phyloP scores from a whole-genome alignment of 2,797 vertebrate genomes.

The Botia almorhae region DNA sequence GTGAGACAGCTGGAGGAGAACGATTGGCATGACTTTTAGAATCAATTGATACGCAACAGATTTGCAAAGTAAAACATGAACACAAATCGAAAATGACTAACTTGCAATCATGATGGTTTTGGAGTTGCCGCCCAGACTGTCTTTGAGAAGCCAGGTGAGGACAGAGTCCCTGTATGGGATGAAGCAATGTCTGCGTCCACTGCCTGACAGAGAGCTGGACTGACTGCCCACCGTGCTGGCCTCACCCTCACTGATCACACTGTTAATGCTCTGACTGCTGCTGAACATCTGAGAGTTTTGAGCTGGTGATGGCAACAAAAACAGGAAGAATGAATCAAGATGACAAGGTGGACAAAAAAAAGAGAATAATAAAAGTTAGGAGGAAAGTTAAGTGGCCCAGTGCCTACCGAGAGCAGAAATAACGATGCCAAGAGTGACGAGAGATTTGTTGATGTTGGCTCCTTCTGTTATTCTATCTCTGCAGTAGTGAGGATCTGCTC shows the following conservation, averaged over 20 bases:
- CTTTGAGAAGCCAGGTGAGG: slow-evolving; percentile 97
- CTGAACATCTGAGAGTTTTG: slow-evolving; percentile 96
- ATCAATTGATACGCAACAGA: background rate
- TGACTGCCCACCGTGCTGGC: slow-evolving; percentile 76
- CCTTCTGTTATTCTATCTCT: slow-evolving; percentile 94
- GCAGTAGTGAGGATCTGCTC: slow-evolving; percentile 94
- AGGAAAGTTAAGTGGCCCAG: too few relatives aligned
- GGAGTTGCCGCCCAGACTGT: slow-evolving; percentile 97
- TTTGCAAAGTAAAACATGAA: background rate
- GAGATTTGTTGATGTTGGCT: slow-evolving; percentile 97
- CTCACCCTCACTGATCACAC: slow-evolving; percentile 84
- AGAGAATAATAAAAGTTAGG: background rate
- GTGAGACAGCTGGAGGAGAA: slow-evolving; percentile 87
- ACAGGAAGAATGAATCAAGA: background rate
- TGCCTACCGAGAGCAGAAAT: slow-evolving; percentile 93
- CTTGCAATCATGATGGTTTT: slow-evolving; percentile 98
- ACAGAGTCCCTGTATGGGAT: slow-evolving; percentile 96
- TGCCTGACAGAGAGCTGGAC: slow-evolving; percentile 76
- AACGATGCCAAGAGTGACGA: slow-evolving; percentile 96
- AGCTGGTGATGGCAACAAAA: slow-evolving; percentile 74
- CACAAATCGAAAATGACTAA: slow-evolving; percentile 71
- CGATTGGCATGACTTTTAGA: background rate
- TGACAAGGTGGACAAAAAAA: background rate
- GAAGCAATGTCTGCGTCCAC: slow-evolving; percentile 84
- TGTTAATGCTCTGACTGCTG: slow-evolving; percentile 94